Evolutionary conservation across 2,797 vertebrate genomes (phyloP), one percentile per base, ranked within the genome.

Genomic region (Spea hammondii): DNA sequence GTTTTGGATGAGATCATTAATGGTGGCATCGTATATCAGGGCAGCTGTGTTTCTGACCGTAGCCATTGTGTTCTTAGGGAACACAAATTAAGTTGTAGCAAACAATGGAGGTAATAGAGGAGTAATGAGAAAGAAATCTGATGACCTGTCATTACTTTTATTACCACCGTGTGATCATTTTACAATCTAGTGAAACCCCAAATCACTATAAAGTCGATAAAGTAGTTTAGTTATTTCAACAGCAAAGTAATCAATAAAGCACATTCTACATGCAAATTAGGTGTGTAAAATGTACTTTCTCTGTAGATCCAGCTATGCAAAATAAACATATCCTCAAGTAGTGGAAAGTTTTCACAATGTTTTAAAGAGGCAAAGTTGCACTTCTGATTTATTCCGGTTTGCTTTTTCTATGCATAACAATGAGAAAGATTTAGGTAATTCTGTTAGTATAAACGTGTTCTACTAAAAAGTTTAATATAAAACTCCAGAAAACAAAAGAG

Each of bases 341-440:
- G 14, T 8, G n/a, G 14, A 62, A 62, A 9, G 14, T 32, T 5
- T 62, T 62, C 59, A 62, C 32, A 17, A 62, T 62, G 59, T 17
- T 62, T 62, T 62, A 13, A 2, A 17, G 14, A 17, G 4, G 4
- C 59, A n/a, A 62, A 62, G 6, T 32, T n/a, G 59, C 32, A 6
- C 6, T 14, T 62, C 59, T 14, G 59, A 62, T 62, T 62, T 62
- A 62, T 62, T 6, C n/a, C n/a, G 14, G 14, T 62, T 14, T 4
- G 6, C 5, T 17, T 62, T 62, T 62, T 62, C 59, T 62, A 62
- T 62, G 59, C 59, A 62, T 62, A 62, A 62, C 59, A 62, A 62
- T 62, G 59, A 62, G 59, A 62, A 32, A 62, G 14, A 12, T 17
- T 17, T 17, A 17, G 14, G 59, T 32, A 62, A 62, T 62, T 62